Evolutionary conservation across 2,888 invertebrate genomes (phyloP).

Genomic region (Caenorhabditis wallacei): DNA sequence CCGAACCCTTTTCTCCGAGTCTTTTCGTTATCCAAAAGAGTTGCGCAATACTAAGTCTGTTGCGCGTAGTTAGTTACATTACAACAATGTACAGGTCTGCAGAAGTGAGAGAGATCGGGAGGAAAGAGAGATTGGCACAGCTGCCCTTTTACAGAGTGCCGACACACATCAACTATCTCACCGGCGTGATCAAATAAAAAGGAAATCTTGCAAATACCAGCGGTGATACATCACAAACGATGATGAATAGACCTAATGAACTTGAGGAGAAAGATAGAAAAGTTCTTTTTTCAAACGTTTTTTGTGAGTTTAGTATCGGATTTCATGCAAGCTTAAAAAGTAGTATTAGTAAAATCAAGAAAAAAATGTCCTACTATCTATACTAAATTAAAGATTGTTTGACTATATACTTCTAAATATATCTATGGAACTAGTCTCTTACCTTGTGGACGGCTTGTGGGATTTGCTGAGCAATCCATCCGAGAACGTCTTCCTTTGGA

Average conservation of each 20-base stretch:
- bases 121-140: conserved; percentile 51
- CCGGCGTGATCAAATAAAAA: conserved; percentile 41
- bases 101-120: neutral
- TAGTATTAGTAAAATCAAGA: too few relatives aligned
- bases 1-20: neutral
- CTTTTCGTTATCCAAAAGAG: conserved; percentile 23
- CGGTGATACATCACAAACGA: conserved; percentile 10
- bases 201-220: conserved; percentile 36
- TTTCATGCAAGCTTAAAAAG: neutral
- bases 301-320: conserved; percentile 26
- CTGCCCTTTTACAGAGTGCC: conserved; percentile 62
- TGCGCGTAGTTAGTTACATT: conserved; percentile 43
- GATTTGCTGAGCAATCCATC: conserved; percentile 80
- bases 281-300: conserved; percentile 10
- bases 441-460: conserved; percentile 81
- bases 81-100: conserved; percentile 30
- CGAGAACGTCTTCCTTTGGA: conserved; percentile 79
- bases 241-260: conserved; percentile 43
- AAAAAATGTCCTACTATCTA: too few relatives aligned
- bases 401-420: too few relatives aligned
- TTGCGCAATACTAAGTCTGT: conserved; percentile 34
- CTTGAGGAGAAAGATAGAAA: neutral
- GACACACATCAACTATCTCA: conserved; percentile 48
- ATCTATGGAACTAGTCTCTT: conserved; percentile 83
- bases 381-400: too few relatives aligned